Percentiles rank a stretch among this genome's conserved stretches.
These are phyloP conservation scores for Fistularia commersonii DNA, from an alignment of 2,797 vertebrate species.

Conservation along the genomic window DNA sequence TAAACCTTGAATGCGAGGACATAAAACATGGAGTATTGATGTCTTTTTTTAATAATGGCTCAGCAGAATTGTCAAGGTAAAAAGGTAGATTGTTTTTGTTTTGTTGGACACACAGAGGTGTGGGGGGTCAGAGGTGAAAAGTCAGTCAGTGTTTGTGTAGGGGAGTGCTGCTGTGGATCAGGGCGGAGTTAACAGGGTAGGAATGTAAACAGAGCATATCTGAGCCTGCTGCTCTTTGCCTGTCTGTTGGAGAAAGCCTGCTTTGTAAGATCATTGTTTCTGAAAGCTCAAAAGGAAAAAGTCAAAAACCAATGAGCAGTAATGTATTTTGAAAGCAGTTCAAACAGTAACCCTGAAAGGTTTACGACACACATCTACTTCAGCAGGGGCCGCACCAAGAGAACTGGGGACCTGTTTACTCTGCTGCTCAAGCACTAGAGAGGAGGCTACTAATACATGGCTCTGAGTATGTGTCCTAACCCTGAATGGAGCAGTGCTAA, in stretches of 20 bases:
- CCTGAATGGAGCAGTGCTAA: conserved; percentile 66
- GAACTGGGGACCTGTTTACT: conserved; percentile 38
- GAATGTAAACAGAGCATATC: conserved; percentile 65
- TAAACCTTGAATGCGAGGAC: not conserved
- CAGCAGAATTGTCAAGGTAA: conserved; percentile 10
- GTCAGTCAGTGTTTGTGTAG: conserved; percentile 46
- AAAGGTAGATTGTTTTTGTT: conserved; percentile 31
- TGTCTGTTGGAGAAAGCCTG: conserved; percentile 1
- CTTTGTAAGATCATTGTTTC: not conserved
- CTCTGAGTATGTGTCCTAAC: conserved; percentile 32
- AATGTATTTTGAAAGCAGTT: not conserved
- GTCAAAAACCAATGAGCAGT: too few relatives aligned
- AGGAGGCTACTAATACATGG: conserved; percentile 42
- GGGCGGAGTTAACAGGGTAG: conserved; percentile 48
- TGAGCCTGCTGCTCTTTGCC: conserved; percentile 36
- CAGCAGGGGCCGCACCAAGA: not conserved
- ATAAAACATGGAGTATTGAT: too few relatives aligned
- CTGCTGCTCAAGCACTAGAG: conserved; percentile 33
- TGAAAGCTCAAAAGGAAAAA: not conserved
- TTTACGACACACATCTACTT: not conserved
- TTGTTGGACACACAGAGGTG: conserved; percentile 31
- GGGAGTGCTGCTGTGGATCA: conserved; percentile 40
- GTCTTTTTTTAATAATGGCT: too few relatives aligned
- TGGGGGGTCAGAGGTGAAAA: conserved; percentile 52
- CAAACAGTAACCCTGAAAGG: not conserved